Percentiles rank a stretch among this genome's conserved stretches.
phyloP scores from a whole-genome alignment of 2,888 invertebrate genomes.

The Drosophila gaucha region DNA sequence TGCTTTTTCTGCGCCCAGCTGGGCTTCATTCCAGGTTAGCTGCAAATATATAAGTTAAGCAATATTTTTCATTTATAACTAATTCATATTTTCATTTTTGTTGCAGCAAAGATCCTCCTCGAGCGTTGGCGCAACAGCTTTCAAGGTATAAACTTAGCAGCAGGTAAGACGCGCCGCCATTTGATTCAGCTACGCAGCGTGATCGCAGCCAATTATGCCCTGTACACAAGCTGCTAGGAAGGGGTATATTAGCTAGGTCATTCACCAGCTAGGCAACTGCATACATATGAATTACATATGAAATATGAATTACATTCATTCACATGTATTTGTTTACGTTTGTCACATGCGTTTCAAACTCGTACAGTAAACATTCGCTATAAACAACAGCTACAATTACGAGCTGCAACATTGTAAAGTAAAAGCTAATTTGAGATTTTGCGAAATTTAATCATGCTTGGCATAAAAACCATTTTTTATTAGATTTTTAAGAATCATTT shows the following conservation, averaged over 20 bases:
- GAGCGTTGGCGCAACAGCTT: slow-evolving; percentile 5
- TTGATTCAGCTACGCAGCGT: not conserved
- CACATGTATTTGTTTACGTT: not conserved
- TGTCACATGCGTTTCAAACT: too few relatives aligned
- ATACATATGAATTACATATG: too few relatives aligned
- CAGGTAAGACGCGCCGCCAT: slow-evolving; percentile 34
- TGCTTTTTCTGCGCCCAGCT: slow-evolving; percentile 9
- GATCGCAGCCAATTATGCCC: not conserved
- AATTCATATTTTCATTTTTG: not conserved
- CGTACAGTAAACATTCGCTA: not conserved
- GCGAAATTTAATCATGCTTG: too few relatives aligned
- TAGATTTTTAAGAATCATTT: too few relatives aligned
- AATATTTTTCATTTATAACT: not conserved
- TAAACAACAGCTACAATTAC: not conserved
- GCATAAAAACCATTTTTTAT: not conserved
- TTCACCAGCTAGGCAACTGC: not conserved
- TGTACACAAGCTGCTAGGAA: not conserved
- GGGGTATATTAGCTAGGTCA: not conserved
- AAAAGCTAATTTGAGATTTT: not conserved
- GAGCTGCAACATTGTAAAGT: too few relatives aligned
- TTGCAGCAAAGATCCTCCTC: slow-evolving; percentile 11
- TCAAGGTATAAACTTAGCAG: slow-evolving; percentile 20
- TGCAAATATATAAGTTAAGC: not conserved
- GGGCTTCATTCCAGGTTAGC: slow-evolving; percentile 7
- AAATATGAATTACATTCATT: not conserved